Percentiles rank a stretch among this genome's conserved stretches.
These are phyloP conservation scores for Pogona vitticeps DNA, from an alignment of 2,113 vertebrate species.

Conservation along the genomic window DNA sequence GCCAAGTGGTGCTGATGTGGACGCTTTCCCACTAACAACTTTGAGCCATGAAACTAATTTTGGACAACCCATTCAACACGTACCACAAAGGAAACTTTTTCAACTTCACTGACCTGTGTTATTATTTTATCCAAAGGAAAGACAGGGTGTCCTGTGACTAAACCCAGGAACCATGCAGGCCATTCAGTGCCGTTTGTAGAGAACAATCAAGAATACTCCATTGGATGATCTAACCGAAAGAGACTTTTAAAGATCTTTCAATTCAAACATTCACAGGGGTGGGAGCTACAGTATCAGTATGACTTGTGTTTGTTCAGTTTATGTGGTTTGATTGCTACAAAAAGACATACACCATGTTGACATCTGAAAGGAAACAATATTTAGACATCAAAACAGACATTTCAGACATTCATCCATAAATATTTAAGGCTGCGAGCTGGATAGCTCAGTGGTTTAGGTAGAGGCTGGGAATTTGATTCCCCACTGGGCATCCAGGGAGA, in stretches of 20 bases:
- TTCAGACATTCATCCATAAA: neutral
- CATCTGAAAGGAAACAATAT: neutral
- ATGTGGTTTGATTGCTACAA: too few relatives aligned
- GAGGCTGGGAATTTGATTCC: too few relatives aligned
- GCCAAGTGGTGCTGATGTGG: constrained; percentile 56
- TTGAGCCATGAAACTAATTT: constrained; percentile 67
- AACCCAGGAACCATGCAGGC: neutral
- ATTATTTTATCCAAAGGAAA: constrained; percentile 62
- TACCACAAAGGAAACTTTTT: constrained; percentile 61
- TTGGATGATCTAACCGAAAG: constrained; percentile 12
- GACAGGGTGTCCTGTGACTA: constrained; percentile 42
- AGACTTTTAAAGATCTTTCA: constrained; percentile 21
- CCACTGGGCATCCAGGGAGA: too few relatives aligned
- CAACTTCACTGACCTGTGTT: constrained; percentile 44
- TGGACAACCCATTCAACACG: constrained; percentile 47
- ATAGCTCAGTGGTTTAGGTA: neutral
- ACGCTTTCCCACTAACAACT: constrained; percentile 61
- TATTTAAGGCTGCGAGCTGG: neutral
- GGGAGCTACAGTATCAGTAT: too few relatives aligned
- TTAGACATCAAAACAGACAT: neutral
- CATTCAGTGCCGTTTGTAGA: constrained; percentile 45
- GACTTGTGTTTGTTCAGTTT: too few relatives aligned
- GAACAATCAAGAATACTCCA: constrained; percentile 20
- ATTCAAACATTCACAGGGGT: neutral
- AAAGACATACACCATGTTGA: too few relatives aligned